Conservation (phyloP, 2,113 vertebrate species). For the Gobius niger region DNA sequence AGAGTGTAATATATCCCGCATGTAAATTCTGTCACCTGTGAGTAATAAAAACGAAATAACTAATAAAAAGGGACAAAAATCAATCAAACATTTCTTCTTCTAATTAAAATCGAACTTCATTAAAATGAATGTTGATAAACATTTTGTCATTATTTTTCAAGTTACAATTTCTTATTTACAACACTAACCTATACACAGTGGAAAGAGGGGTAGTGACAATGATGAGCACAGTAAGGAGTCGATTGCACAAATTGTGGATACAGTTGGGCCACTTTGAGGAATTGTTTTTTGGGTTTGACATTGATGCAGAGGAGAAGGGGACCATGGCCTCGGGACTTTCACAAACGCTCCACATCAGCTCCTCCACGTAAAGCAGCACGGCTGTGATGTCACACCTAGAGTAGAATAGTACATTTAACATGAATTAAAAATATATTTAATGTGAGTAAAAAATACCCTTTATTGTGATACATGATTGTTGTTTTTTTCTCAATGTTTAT, state of each 20-base stretch:
- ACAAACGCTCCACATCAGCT: constrained; percentile 88
- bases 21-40: background rate
- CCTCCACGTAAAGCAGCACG: constrained; percentile 86
- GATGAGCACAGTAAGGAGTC: constrained; percentile 81
- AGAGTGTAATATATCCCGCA: background rate
- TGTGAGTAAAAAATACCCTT: background rate
- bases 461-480: no score
- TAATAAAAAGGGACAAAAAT: no score
- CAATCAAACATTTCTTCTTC: no score
- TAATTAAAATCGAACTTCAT: no score
- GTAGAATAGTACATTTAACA: constrained; percentile 18
- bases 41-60: background rate
- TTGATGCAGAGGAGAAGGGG: constrained; percentile 60
- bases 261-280: constrained; percentile 73
- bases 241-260: constrained; percentile 88
- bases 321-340: constrained; percentile 78
- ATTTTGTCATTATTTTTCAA: background rate
- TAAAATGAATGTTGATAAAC: background rate
- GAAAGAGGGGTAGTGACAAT: constrained; percentile 85
- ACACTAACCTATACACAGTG: constrained; percentile 78
- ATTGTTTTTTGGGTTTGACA: constrained; percentile 38
- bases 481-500: no score
- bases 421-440: background rate
- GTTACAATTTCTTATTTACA: background rate
- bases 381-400: constrained; percentile 86